Evolutionary conservation across 2,888 invertebrate genomes (phyloP).

Genomic region (Limnephilus rhombicus): DNA sequence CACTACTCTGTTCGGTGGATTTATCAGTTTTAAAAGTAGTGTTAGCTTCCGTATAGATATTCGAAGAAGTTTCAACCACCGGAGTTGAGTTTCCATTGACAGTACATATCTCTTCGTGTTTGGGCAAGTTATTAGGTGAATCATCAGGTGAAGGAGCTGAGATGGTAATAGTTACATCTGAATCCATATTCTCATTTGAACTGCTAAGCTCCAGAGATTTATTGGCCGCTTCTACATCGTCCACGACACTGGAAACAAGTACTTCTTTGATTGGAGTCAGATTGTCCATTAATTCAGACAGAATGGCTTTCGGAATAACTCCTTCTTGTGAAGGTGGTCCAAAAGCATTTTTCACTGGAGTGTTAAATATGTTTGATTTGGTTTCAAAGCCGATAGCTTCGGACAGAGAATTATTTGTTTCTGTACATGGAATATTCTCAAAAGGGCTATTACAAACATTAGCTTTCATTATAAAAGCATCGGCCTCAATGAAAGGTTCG

Average conservation of each 20-base stretch:
- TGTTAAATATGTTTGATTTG: constrained; percentile 34
- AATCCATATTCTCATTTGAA: not conserved
- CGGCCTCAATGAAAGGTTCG: not conserved
- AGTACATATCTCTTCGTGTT: not conserved
- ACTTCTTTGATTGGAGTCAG: not conserved
- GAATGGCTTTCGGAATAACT: not conserved
- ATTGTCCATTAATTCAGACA: not conserved
- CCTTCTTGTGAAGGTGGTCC: not conserved
- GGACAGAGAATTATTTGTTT: not conserved
- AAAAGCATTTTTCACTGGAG: not conserved
- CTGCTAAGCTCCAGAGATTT: not conserved
- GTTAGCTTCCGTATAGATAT: not conserved
- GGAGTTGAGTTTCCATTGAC: not conserved
- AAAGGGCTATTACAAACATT: not conserved
- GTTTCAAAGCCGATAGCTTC: constrained; percentile 6
- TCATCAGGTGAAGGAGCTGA: not conserved
- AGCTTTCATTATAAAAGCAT: not conserved
- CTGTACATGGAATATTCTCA: not conserved
- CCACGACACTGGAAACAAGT: not conserved
- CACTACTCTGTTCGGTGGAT: not conserved
- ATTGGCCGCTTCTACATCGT: not conserved
- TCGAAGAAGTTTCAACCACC: not conserved
- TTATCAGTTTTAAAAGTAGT: not conserved
- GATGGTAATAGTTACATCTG: not conserved
- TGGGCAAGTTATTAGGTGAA: not conserved